These are phyloP conservation scores for Todiramphus chloris DNA, from an alignment of 2,113 vertebrate genomes.

Conservation along the genomic window DNA sequence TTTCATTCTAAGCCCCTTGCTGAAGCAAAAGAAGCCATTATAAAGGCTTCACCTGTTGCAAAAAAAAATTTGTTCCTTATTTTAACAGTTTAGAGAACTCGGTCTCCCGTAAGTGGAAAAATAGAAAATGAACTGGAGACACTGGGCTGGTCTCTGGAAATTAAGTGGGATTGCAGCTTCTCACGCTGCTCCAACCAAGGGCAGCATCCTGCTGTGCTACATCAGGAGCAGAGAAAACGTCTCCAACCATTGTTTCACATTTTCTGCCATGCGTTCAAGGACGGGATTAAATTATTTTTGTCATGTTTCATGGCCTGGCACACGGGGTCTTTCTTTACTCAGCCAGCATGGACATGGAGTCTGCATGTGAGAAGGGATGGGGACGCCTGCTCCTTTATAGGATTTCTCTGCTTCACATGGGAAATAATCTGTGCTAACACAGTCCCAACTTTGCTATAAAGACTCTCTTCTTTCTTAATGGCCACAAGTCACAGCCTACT, in stretches of 20 bases:
- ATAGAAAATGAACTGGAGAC: neutral
- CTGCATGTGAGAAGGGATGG: neutral
- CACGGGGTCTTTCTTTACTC: neutral
- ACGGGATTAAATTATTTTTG: neutral
- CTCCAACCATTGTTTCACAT: neutral
- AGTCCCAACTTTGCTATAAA: neutral
- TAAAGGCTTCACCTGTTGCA: neutral
- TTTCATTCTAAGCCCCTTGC: neutral
- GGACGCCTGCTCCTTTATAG: neutral
- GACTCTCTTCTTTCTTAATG: neutral
- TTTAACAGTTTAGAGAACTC: neutral
- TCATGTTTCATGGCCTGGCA: neutral
- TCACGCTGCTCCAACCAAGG: neutral
- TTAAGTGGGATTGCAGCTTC: neutral
- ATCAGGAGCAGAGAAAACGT: neutral
- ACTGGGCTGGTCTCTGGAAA: neutral
- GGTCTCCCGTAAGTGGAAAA: neutral
- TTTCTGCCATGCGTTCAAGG: neutral
- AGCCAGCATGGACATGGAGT: neutral
- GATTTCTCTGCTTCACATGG: neutral
- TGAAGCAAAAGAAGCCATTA: neutral
- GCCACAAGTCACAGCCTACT: neutral
- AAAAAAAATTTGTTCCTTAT: neutral
- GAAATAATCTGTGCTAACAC: neutral
- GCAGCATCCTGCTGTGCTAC: neutral